These are phyloP conservation scores for Oreochromis grahami DNA, from an alignment of 2,797 vertebrate genomes.

Conservation along the genomic window DNA sequence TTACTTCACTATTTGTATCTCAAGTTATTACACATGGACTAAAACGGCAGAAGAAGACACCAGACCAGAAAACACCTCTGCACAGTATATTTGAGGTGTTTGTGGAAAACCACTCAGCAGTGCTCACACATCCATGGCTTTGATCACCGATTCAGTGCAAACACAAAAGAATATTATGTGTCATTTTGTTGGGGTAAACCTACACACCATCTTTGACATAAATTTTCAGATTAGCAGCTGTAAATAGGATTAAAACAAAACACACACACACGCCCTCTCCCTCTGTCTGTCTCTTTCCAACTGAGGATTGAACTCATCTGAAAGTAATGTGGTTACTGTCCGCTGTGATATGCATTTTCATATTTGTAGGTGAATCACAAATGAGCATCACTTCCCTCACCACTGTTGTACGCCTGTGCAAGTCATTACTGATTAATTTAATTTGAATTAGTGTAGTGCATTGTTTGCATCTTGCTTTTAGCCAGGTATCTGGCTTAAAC, in stretches of 20 bases:
- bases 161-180: neutral
- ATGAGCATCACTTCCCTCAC: neutral
- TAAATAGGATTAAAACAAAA: constrained; percentile 10
- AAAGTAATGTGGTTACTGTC: constrained; percentile 34
- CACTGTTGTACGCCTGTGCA: neutral
- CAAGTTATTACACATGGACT: neutral
- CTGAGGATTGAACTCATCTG: constrained; percentile 4
- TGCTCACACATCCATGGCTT: neutral
- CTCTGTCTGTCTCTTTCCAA: neutral
- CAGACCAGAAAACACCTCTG: neutral
- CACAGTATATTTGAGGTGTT: neutral
- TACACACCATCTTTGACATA: neutral
- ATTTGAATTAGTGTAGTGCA: constrained; percentile 1
- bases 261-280: accelerated
- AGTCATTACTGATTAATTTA: constrained; percentile 23
- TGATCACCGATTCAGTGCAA: neutral
- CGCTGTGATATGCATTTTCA: neutral
- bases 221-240: neutral
- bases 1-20: neutral
- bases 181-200: neutral
- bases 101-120: neutral
- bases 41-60: neutral
- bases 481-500: neutral
- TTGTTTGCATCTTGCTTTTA: neutral
- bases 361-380: neutral